Conservation (phyloP, 2,888 invertebrate genomes). For the Tortricodes alternella region DNA sequence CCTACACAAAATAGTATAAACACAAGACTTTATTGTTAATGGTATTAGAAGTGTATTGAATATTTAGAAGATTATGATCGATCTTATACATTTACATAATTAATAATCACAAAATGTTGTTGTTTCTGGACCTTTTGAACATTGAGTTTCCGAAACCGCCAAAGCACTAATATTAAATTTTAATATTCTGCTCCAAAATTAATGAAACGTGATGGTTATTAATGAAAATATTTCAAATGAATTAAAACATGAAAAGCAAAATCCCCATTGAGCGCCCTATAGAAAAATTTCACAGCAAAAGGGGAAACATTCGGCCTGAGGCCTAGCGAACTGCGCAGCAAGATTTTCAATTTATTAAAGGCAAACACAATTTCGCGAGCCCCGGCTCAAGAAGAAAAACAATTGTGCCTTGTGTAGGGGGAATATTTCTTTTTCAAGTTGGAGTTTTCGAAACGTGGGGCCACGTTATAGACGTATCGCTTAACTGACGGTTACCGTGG, state of each 20-base stretch:
- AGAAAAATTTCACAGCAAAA: conserved; percentile 36
- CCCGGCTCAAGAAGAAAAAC: conserved; percentile 48
- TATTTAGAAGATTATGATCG: too few relatives aligned
- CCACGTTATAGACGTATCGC: not conserved
- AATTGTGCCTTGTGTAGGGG: conserved; percentile 46
- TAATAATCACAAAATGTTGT: too few relatives aligned
- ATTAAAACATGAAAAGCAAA: conserved; percentile 46
- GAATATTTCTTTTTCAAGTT: conserved; percentile 23
- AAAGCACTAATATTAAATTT: too few relatives aligned
- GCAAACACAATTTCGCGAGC: conserved; percentile 57
- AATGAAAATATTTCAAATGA: conserved; percentile 53
- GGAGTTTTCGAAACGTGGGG: not conserved
- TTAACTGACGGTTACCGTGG: not conserved
- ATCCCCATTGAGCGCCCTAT: conserved; percentile 41
- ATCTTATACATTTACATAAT: too few relatives aligned
- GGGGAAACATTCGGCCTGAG: conserved; percentile 25
- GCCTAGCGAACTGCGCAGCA: conserved; percentile 44
- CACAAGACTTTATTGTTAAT: too few relatives aligned
- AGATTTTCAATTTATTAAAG: conserved; percentile 70
- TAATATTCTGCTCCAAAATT: conserved; percentile 43
- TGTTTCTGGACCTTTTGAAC: too few relatives aligned
- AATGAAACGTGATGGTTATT: conserved; percentile 43
- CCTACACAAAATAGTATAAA: too few relatives aligned
- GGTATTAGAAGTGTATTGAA: too few relatives aligned
- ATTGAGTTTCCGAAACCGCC: too few relatives aligned